These are phyloP conservation scores for Oreochromis tanganicae DNA, from an alignment of 2,113 vertebrate species.

Conservation along the genomic window DNA sequence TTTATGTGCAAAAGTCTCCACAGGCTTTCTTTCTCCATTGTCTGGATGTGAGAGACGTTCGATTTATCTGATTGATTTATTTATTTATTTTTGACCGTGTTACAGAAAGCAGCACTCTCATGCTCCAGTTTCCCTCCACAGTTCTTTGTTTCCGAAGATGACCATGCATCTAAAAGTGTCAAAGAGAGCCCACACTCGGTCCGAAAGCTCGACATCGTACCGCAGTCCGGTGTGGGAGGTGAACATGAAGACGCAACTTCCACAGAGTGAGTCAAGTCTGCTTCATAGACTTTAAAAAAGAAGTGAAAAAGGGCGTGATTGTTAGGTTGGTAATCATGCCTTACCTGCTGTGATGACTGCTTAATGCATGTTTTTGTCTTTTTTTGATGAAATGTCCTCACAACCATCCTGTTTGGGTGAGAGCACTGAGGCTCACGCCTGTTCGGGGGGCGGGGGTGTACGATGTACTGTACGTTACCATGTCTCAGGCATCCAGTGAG, in stretches of 20 bases:
- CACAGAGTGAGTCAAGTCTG: constrained; percentile 56
- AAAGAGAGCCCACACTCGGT: constrained; percentile 14
- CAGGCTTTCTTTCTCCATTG: neutral
- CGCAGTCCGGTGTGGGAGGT: neutral
- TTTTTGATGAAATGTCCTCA: neutral
- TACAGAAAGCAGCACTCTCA: neutral
- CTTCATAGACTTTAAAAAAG: neutral
- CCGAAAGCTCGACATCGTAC: constrained; percentile 33
- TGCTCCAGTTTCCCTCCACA: neutral
- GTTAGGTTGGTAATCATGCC: neutral
- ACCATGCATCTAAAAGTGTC: constrained; percentile 5
- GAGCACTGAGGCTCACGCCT: neutral
- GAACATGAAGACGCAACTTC: constrained; percentile 33
- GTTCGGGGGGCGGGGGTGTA: constrained; percentile 2
- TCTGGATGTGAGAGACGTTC: neutral
- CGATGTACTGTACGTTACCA: constrained; percentile 59
- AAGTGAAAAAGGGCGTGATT: neutral
- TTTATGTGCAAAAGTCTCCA: neutral
- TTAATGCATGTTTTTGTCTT: neutral
- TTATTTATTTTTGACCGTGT: neutral
- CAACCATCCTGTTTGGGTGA: neutral
- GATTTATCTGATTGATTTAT: rapidly evolving
- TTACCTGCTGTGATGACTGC: neutral
- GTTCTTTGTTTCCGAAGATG: constrained; percentile 75
- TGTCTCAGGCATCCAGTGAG: constrained; percentile 62